Evolutionary conservation across 1,140 invertebrate genomes (phyloP).

Genomic region (Piezodorus guildinii): DNA sequence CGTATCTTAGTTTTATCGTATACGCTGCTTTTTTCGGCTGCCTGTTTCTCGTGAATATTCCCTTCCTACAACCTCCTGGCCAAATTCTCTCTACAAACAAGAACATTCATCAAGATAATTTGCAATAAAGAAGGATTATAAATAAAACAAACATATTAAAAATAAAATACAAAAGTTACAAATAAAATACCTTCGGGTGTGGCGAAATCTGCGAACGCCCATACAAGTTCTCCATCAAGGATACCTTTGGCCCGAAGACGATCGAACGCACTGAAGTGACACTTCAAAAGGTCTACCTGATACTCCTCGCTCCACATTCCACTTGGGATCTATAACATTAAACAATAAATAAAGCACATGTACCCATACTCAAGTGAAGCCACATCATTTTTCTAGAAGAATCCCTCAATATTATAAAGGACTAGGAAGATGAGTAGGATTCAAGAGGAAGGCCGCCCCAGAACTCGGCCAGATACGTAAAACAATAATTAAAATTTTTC

Average conservation of each 20-base stretch:
- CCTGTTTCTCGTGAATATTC: constrained; percentile 48
- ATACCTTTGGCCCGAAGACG: constrained; percentile 35
- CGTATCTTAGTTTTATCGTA: constrained; percentile 38
- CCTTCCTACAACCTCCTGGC: constrained; percentile 50
- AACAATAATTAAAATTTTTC: too few species aligned
- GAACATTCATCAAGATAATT: too few species aligned
- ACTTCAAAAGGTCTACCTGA: constrained; percentile 43
- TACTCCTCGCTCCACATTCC: constrained; percentile 54
- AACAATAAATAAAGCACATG: too few species aligned
- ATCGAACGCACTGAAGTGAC: constrained; percentile 48
- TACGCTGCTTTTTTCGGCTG: constrained; percentile 50
- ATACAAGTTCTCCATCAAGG: constrained; percentile 56
- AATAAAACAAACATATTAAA: too few species aligned
- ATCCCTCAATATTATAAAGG: too few species aligned
- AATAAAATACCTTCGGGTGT: constrained; percentile 43
- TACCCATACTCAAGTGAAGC: too few species aligned
- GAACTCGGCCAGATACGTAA: too few species aligned
- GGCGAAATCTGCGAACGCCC: constrained; percentile 62
- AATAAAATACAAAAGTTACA: too few species aligned
- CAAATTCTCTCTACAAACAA: constrained; percentile 39
- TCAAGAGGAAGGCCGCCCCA: too few species aligned
- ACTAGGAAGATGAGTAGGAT: too few species aligned
- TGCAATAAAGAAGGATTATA: too few species aligned
- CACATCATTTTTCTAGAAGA: too few species aligned
- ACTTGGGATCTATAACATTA: constrained; percentile 33